phyloP scores from a whole-genome alignment of 2,888 invertebrate species.

The Drosophila kanekoi region DNA sequence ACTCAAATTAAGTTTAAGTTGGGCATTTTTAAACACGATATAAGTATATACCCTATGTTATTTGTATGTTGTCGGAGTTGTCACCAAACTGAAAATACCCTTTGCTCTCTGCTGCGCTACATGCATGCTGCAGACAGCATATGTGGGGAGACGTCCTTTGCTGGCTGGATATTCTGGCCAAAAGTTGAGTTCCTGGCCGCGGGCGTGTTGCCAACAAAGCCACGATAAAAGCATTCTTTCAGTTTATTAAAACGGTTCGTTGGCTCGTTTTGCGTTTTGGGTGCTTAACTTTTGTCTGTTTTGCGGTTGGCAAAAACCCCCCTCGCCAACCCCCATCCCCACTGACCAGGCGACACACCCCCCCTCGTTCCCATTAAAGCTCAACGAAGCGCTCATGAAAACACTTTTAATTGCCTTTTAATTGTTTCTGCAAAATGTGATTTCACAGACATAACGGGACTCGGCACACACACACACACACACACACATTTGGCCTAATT shows the following conservation, averaged over 20 bases:
- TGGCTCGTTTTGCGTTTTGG: constrained; percentile 35
- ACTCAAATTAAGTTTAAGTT: too few species aligned
- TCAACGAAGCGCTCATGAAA: constrained; percentile 52
- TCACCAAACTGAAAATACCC: too few species aligned
- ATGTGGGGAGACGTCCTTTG: constrained; percentile 57
- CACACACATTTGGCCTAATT: constrained; percentile 74
- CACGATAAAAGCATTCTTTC: constrained; percentile 46
- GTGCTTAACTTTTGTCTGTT: constrained; percentile 34
- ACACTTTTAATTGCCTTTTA: constrained; percentile 80
- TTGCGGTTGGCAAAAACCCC: constrained; percentile 37
- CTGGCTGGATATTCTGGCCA: constrained; percentile 9
- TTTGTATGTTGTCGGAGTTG: too few species aligned
- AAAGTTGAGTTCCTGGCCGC: constrained; percentile 62
- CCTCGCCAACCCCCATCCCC: neutral
- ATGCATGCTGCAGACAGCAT: constrained; percentile 46
- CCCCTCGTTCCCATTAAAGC: constrained; percentile 41
- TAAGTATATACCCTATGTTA: too few species aligned
- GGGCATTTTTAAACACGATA: too few species aligned
- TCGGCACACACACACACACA: constrained; percentile 46
- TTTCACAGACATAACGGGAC: constrained; percentile 56
- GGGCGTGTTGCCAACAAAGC: constrained; percentile 39
- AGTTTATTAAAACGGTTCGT: constrained; percentile 72
- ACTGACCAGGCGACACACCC: neutral
- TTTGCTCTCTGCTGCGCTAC: too few species aligned
- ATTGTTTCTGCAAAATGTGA: constrained; percentile 76